Conservation (phyloP, 2,797 vertebrate species). For the Typhlichthys subterraneus region DNA sequence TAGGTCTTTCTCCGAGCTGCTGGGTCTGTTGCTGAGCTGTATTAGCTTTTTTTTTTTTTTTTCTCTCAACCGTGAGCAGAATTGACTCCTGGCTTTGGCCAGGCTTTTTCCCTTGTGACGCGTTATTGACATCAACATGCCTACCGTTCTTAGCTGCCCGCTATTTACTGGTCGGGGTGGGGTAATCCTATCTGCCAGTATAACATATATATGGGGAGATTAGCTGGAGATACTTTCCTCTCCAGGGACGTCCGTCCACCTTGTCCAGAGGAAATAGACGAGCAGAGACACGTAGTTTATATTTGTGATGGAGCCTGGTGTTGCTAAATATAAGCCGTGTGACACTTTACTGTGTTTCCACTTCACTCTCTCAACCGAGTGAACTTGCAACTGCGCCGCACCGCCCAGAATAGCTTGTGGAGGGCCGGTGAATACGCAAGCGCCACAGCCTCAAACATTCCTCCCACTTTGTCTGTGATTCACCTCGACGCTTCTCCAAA, state of each 20-base stretch:
- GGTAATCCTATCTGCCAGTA: constrained; percentile 60
- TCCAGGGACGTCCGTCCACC: constrained; percentile 40
- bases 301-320: constrained; percentile 71
- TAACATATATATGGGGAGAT: constrained; percentile 48
- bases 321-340: constrained; percentile 78
- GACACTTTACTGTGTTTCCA: constrained; percentile 84
- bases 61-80: constrained; percentile 45
- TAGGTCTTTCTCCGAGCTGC: constrained; percentile 10
- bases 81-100: constrained; percentile 58
- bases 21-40: constrained; percentile 40
- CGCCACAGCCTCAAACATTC: constrained; percentile 61
- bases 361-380: constrained; percentile 69
- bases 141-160: constrained; percentile 35
- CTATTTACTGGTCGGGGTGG: constrained; percentile 41
- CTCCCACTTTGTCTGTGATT: constrained; percentile 66
- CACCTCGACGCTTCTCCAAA: constrained; percentile 60
- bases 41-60: too few species aligned
- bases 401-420: constrained; percentile 72
- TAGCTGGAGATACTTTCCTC: constrained; percentile 65
- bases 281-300: constrained; percentile 66
- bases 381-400: constrained; percentile 68
- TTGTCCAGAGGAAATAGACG: constrained; percentile 56
- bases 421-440: constrained; percentile 64
- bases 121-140: constrained; percentile 52
- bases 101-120: constrained; percentile 50